Base-by-base conservation (phyloP, 1,140 invertebrate genomes). In the Lepidurus apus region DNA sequence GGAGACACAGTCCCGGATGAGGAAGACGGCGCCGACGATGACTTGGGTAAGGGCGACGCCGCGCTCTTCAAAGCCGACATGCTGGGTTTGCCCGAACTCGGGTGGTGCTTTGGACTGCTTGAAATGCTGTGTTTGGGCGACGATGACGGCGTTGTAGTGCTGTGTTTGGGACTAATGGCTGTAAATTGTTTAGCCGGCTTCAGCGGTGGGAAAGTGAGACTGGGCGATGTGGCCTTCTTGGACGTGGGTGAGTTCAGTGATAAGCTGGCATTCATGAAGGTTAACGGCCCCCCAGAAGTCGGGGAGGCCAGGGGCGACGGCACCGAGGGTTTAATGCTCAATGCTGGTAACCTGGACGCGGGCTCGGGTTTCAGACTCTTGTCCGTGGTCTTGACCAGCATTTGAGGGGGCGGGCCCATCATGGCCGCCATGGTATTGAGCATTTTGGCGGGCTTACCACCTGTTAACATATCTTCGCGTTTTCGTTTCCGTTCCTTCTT, bases 1-100 rank as follows among this genome's bases (percentile, higher is more conserved):
- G 76, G 76, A 11, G 79, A 65, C 74, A 81, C 77, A 13, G 80
- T 45, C 42, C 79, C 80, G 82, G 85, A 88, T 80, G 84, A 77
- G 10, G 89, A 89, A 5, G 89, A 90, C 82, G 88, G 91, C 1
- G 91, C 89, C 1, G 92, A 91, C 34, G 91, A 93, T 83, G 94
- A 94, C n/a, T 94, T 84, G 1, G 93, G 89, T 0, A 92, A 93
- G 1, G 80, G 80, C 4, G 82, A 84, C 13, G 79, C 75, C 5
- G 74, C 82, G 11, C 82, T 83, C 76, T 84, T 84, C 7, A 84
- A 77, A 21, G 83, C 81, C 1, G 83, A 84, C 90, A 96, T 93
- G 82, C 93, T 95, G 0, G 94, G 93, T 83, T 96, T 96, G 0
- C 94, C 84, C 43, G 81, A 93, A 1, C 92, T 91, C 80, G 91